Evolutionary conservation across 2,113 vertebrate genomes (phyloP), one percentile per base, ranked within the genome.

Genomic region (Oryzias celebensis): DNA sequence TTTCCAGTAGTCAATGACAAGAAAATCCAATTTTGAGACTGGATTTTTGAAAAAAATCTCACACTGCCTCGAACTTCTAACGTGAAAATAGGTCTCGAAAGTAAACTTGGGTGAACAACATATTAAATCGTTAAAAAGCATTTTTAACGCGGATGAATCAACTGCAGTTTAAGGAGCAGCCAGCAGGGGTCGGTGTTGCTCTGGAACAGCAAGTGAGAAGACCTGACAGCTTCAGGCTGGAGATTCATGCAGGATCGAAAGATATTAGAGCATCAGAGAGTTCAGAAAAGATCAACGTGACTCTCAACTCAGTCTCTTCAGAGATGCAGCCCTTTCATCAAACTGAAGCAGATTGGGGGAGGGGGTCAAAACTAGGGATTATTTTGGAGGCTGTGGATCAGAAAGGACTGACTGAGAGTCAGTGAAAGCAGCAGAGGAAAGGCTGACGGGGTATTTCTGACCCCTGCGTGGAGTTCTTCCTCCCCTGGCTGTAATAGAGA

Each of bases 401-500:
- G 65, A 71, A 68, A 14, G 70, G 58, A 80, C 31, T 46, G 51
- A 73, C 13, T 36, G 46, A 51, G 24, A 62, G 41, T 2, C 53
- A 64, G 44, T 24, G 2, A 22, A 36, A 36, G 55, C 28, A 15
- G 41, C 20, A 52, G 36, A 48, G 26, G 50, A 23, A 23, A 41
- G 56, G 26, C 26, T 31, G 28, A 8, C 1, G 52, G 63, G 62
- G 48, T 49, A 16, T 58, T 71, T 69, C 89, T 89, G 85, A 88
- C 89, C 89, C 89, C 81, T 85, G 83, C 17, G 61, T 72, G 78
- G 84, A 85, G 83, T 64, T 82, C 80, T 88, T 90, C 68, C 86
- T 82, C 59, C 80, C 78, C 75, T 84, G 83, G 77, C 67, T 87
- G 87, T 88, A 84, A 89, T 75, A 84, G 50, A 83, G 65, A 68